Evolutionary conservation across 1,140 invertebrate species (phyloP).

Genomic region (Oscheius sp.): DNA sequence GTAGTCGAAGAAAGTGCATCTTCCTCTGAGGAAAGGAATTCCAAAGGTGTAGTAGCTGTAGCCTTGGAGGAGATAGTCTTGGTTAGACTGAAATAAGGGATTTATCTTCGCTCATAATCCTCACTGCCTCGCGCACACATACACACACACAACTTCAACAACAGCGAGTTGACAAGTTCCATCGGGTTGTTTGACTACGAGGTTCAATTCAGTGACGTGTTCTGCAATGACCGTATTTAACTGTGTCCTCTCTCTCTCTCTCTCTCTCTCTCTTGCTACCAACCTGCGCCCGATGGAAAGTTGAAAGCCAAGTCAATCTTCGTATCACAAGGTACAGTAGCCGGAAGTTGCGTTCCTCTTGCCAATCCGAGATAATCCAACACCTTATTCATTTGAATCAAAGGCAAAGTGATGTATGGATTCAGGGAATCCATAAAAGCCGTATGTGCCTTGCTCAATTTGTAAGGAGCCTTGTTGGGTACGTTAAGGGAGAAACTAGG

Average conservation of each 20-base stretch:
- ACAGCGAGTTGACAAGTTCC: not conserved
- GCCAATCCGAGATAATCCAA: not conserved
- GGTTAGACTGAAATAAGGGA: too few species aligned
- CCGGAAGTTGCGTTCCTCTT: not conserved
- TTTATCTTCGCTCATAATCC: too few species aligned
- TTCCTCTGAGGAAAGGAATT: constrained; percentile 1
- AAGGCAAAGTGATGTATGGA: not conserved
- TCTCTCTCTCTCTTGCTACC: too few species aligned
- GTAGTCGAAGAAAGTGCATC: constrained; percentile 14
- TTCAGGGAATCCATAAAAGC: not conserved
- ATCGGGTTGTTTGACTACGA: not conserved
- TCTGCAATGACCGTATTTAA: too few species aligned
- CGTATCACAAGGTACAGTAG: constrained; percentile 2
- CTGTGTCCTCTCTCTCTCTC: too few species aligned
- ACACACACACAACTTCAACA: not conserved
- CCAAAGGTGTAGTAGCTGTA: not conserved
- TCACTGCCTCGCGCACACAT: too few species aligned
- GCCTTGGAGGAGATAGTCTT: too few species aligned
- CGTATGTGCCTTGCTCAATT: too few species aligned
- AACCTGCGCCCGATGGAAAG: not conserved
- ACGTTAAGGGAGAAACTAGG: not conserved
- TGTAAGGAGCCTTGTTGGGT: too few species aligned
- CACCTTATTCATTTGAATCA: not conserved
- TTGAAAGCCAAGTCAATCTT: constrained; percentile 1
- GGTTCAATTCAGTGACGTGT: not conserved